Evolutionary conservation across 2,888 invertebrate genomes (phyloP).

Genomic region (Ischnura elegans): DNA sequence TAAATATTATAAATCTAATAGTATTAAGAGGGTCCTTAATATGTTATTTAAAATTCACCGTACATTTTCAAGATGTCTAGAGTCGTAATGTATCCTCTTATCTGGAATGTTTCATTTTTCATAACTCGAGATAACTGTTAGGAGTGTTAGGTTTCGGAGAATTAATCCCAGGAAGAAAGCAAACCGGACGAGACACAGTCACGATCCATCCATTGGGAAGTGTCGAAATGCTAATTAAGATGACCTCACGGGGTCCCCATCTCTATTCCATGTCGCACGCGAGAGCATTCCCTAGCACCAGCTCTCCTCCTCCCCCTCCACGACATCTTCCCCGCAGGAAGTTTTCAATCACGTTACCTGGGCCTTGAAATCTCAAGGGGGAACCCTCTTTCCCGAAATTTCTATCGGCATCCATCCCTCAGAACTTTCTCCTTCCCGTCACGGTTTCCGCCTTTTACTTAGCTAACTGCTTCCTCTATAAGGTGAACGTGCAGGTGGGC

Average conservation of each 20-base stretch:
- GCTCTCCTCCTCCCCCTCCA: neutral
- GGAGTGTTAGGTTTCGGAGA: no score
- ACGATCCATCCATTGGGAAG: neutral
- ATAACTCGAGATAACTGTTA: no score
- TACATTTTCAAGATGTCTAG: no score
- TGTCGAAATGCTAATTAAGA: constrained; percentile 6
- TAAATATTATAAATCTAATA: no score
- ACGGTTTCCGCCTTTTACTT: neutral
- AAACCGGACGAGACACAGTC: neutral
- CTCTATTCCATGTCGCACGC: neutral
- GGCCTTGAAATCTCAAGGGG: neutral
- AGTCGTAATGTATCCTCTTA: no score
- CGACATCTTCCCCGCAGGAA: neutral
- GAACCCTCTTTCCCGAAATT: neutral
- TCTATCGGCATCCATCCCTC: neutral
- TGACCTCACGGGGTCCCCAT: neutral
- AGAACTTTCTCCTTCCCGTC: neutral
- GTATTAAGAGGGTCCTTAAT: no score
- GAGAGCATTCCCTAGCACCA: neutral
- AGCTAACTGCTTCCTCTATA: neutral
- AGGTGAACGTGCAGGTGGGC: neutral
- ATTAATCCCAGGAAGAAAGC: neutral
- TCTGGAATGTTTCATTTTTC: no score
- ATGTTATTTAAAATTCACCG: no score
- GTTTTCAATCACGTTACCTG: neutral